phyloP scores from a whole-genome alignment of 2,113 vertebrate species.

The Polypterus senegalus region DNA sequence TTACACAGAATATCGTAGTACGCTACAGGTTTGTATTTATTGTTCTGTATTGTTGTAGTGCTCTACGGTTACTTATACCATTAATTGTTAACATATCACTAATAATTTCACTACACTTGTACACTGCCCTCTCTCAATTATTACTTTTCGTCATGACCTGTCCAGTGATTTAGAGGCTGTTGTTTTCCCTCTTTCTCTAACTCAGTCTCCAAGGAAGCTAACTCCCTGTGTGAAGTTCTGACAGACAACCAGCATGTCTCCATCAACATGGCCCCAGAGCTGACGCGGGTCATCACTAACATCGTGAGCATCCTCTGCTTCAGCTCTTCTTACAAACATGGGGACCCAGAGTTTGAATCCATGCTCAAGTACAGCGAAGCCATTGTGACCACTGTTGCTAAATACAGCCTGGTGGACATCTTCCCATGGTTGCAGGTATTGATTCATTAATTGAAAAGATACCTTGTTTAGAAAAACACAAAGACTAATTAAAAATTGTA shows the following conservation, averaged over 20 bases:
- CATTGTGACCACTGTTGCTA: conserved; percentile 66
- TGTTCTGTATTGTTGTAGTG: no score
- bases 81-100: no score
- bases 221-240: conserved; percentile 52
- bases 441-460: no score
- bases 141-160: no score
- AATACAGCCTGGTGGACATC: conserved; percentile 67
- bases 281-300: conserved; percentile 70
- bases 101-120: no score
- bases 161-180: not conserved
- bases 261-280: conserved; percentile 58
- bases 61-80: no score
- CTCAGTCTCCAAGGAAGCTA: conserved; percentile 58
- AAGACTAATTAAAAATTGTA: no score
- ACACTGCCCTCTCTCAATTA: not conserved
- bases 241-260: conserved; percentile 31
- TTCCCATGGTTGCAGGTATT: conserved; percentile 82
- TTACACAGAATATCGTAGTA: no score
- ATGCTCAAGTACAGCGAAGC: conserved; percentile 66
- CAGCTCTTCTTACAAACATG: conserved; percentile 56
- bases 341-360: conserved; percentile 58
- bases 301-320: conserved; percentile 81
- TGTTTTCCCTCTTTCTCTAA: not conserved
- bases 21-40: no score
- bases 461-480: no score